Evolutionary conservation across 1,140 invertebrate species (phyloP), one percentile per base, ranked within the genome.

Genomic region (Heliconius melpomene): DNA sequence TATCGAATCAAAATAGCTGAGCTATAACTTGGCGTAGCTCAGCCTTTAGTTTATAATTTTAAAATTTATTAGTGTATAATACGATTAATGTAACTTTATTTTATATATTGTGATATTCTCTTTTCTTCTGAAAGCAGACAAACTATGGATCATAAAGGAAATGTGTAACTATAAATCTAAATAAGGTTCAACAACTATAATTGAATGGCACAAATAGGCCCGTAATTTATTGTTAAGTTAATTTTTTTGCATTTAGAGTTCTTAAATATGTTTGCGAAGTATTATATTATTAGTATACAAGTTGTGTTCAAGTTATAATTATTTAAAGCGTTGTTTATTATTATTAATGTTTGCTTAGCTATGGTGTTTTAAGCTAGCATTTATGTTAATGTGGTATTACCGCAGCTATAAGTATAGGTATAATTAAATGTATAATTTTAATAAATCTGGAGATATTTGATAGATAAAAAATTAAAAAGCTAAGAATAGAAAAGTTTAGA

Each of bases 171-270:
- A 38, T 72, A 29, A 36, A 72, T 9, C n/a, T 38, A 72, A n/a
- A 18, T 38, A 38, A n/a, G 5, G 36, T 40, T 72, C 36, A 23
- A 66, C 3, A 23, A 66, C 11, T 66, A 29, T 66, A 29, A 66
- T 66, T 66, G 8, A 26, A 66, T 66, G 60, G 26, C 60, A 66
- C 60, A 66, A 60, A 26, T 60, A n/a, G 23, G 57, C 57, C 57
- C 3, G 5, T 60, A n/a, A 7, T 60, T 23, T 66, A 66, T n/a
- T 66, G 60, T 78, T 86, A 87, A 77, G 74, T 38, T 85, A 74
- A 88, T 86, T 91, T 89, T 87, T 36, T 91, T 91, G 90, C 89
- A 91, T 93, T 91, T 91, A 89, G 80, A 75, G 75, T 81, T 52
- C 26, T 72, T 60, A 7, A 36, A 54, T 23, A 50, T 70, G 32